Percentiles rank a stretch among this genome's conserved stretches.
phyloP scores from a whole-genome alignment of 2,888 invertebrate species.

The Leucophenga maculata region DNA sequence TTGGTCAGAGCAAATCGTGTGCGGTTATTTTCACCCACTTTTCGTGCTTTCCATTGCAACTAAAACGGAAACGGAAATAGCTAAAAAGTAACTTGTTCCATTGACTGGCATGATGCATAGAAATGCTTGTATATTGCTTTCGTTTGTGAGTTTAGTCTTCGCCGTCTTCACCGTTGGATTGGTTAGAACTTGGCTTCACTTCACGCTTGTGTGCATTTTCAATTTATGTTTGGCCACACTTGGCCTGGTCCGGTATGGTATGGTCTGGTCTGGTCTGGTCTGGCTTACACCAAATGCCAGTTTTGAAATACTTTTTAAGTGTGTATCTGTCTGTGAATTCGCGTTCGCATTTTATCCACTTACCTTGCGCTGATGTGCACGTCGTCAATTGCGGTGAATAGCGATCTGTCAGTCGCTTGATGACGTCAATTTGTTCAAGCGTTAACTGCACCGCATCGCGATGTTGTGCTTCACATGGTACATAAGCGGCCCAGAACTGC shows the following conservation, averaged over 20 bases:
- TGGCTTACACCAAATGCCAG: constrained; percentile 15
- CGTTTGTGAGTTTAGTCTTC: not conserved
- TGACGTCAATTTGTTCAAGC: constrained; percentile 82
- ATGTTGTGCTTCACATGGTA: constrained; percentile 80
- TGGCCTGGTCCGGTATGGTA: not conserved
- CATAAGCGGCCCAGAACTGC: constrained; percentile 84
- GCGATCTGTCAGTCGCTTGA: constrained; percentile 79
- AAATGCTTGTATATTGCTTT: not conserved
- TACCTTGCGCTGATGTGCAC: constrained; percentile 80
- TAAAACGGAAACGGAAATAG: not conserved
- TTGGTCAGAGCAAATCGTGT: too few relatives aligned
- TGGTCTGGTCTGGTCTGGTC: not conserved
- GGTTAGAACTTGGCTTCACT: not conserved
- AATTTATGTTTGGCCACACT: constrained; percentile 19
- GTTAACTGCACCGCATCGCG: constrained; percentile 81
- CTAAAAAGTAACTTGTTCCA: not conserved
- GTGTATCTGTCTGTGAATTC: constrained; percentile 3
- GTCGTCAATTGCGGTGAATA: constrained; percentile 78
- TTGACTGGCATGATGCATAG: not conserved
- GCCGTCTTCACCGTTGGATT: not conserved
- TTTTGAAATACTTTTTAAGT: constrained; percentile 18
- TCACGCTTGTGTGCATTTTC: constrained; percentile 32
- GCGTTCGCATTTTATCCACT: constrained; percentile 47
- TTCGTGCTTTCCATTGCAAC: too few relatives aligned
- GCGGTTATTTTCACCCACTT: too few relatives aligned